A percentile compares a stretch with the other conserved stretches of the same genome.
phyloP scores from a whole-genome alignment of 2,797 vertebrate species.

The Ataeniobius toweri region DNA sequence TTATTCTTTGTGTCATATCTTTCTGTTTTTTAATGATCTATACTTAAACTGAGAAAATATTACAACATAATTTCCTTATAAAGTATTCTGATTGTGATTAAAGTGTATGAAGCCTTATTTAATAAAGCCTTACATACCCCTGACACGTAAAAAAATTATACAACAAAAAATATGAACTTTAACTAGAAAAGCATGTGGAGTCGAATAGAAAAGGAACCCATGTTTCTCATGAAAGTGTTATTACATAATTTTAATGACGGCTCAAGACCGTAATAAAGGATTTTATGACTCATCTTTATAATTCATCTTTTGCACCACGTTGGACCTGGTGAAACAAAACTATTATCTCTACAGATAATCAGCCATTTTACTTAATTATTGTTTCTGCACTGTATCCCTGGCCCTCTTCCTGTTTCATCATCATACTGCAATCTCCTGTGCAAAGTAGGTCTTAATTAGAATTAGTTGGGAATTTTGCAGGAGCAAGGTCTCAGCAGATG shows the following conservation, averaged over 20 bases:
- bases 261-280: conserved; percentile 42
- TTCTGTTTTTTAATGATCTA: no score
- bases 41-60: no score
- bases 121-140: not conserved
- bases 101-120: not conserved
- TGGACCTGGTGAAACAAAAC: conserved; percentile 54
- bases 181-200: not conserved
- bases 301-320: conserved; percentile 39
- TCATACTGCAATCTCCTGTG: conserved; percentile 65
- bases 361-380: conserved; percentile 63
- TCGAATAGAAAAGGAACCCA: conserved; percentile 8
- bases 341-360: conserved; percentile 61
- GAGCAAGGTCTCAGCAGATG: conserved; percentile 62
- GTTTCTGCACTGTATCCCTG: conserved; percentile 49
- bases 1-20: no score
- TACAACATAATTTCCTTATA: no score
- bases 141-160: not conserved
- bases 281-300: conserved; percentile 51
- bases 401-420: conserved; percentile 57
- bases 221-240: conserved; percentile 11
- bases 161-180: no score
- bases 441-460: conserved; percentile 73
- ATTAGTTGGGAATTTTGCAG: conserved; percentile 54
- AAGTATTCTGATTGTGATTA: not conserved
- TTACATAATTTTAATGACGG: conserved; percentile 33